These are phyloP conservation scores for Punctoribates punctum DNA, from an alignment of 2,888 invertebrate species.

Conservation along the genomic window DNA sequence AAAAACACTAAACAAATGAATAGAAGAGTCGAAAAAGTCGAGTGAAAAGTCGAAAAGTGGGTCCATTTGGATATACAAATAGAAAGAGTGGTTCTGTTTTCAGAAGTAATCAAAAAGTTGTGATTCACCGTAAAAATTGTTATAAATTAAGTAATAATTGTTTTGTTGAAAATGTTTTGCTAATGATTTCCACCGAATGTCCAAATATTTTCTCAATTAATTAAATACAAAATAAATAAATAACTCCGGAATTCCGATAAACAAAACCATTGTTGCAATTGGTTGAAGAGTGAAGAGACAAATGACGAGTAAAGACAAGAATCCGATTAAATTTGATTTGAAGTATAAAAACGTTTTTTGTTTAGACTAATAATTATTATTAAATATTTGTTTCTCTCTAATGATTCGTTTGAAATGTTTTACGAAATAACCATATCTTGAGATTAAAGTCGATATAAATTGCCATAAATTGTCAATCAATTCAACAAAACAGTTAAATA, in stretches of 20 bases:
- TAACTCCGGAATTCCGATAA: neutral
- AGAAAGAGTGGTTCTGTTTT: neutral
- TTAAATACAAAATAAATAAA: constrained; percentile 2
- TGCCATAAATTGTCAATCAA: neutral
- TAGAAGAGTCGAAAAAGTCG: neutral
- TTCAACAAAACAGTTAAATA: constrained; percentile 5
- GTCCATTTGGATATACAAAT: too few species aligned
- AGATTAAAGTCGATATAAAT: neutral
- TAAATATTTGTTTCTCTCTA: neutral
- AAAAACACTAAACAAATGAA: neutral
- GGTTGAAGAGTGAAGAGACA: constrained; percentile 15
- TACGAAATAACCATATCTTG: neutral
- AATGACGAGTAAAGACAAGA: constrained; percentile 23
- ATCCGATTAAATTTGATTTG: neutral
- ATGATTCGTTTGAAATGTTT: neutral
- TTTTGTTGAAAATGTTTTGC: neutral
- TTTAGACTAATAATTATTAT: neutral
- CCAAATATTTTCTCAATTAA: neutral
- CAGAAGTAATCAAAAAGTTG: too few species aligned
- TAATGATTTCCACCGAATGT: neutral
- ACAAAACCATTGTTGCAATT: neutral
- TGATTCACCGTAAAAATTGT: constrained; percentile 20
- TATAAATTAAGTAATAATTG: constrained; percentile 28
- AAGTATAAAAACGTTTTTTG: neutral
- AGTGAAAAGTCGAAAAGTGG: neutral